Conservation (phyloP, 2,888 invertebrate genomes). For the Chrysina gloriosa region DNA sequence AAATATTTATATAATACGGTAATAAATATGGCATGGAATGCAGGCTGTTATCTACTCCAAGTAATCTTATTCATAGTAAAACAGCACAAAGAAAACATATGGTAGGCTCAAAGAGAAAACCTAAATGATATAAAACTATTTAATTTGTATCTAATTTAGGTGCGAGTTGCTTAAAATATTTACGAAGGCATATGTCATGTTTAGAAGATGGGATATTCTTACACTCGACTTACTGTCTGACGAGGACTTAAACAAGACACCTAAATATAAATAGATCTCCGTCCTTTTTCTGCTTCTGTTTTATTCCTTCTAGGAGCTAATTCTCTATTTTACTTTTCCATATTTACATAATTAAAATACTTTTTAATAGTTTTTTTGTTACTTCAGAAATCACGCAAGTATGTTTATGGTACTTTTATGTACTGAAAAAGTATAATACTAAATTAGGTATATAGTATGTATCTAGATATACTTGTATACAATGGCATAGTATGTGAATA, state of each 20-base stretch:
- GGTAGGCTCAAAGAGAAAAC: not conserved
- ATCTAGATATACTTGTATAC: no score
- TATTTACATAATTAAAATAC: slow-evolving; percentile 4
- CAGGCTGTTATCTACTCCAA: not conserved
- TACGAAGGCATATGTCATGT: slow-evolving; percentile 56
- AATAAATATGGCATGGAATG: slow-evolving; percentile 13
- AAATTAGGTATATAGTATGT: no score
- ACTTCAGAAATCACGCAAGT: no score
- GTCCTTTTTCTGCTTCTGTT: slow-evolving; percentile 3
- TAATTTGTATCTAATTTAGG: slow-evolving; percentile 56
- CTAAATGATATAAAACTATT: slow-evolving; percentile 52
- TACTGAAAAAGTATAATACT: no score
- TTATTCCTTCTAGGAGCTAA: not conserved
- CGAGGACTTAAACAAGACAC: slow-evolving; percentile 31
- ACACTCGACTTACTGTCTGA: slow-evolving; percentile 35
- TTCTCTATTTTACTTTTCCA: not conserved
- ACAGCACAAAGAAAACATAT: not conserved
- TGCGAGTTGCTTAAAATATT: slow-evolving; percentile 55
- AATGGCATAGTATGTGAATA: no score
- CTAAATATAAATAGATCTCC: slow-evolving; percentile 31
- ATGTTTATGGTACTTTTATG: no score
- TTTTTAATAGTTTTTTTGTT: no score
- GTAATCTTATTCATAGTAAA: not conserved
- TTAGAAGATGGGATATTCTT: slow-evolving; percentile 44
- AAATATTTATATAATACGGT: slow-evolving; percentile 27